Evolutionary conservation across 2,888 invertebrate genomes (phyloP).

Genomic region (Callinectes sapidus): DNA sequence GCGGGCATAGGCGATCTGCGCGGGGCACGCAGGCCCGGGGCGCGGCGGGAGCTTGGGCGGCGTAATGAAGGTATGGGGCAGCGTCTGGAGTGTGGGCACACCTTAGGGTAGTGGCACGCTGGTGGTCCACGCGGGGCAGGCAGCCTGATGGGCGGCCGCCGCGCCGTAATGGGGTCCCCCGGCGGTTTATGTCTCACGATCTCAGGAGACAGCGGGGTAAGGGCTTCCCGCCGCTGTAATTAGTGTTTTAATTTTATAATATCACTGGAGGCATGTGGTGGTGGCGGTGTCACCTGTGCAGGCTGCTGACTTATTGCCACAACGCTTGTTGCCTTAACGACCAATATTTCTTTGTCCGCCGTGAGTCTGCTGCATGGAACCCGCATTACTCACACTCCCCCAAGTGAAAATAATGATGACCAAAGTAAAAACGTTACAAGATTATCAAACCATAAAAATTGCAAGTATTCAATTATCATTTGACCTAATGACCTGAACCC

Average conservation of each 20-base stretch:
- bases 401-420: not conserved
- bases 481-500: not conserved
- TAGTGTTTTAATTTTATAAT: slow-evolving; percentile 33
- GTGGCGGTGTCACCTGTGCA: slow-evolving; percentile 32
- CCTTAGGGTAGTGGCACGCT: slow-evolving; percentile 2
- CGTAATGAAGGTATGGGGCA: slow-evolving; percentile 24
- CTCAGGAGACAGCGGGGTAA: not conserved
- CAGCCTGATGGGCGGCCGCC: slow-evolving; percentile 22
- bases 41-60: not conserved
- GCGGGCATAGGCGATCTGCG: not conserved
- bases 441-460: not conserved
- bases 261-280: slow-evolving; percentile 31
- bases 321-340: slow-evolving; percentile 19
- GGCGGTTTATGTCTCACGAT: slow-evolving; percentile 45
- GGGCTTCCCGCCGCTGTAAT: slow-evolving; percentile 27
- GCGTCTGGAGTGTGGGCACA: not conserved
- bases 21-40: slow-evolving; percentile 1
- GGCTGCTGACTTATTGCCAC: not conserved
- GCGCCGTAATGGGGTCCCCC: slow-evolving; percentile 30
- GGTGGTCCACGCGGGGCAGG: slow-evolving; percentile 6
- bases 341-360: slow-evolving; percentile 10
- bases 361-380: not conserved
- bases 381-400: not conserved
- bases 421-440: not conserved
- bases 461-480: slow-evolving; percentile 30